Conservation (phyloP, 2,113 vertebrate genomes). For the Gadus macrocephalus region DNA sequence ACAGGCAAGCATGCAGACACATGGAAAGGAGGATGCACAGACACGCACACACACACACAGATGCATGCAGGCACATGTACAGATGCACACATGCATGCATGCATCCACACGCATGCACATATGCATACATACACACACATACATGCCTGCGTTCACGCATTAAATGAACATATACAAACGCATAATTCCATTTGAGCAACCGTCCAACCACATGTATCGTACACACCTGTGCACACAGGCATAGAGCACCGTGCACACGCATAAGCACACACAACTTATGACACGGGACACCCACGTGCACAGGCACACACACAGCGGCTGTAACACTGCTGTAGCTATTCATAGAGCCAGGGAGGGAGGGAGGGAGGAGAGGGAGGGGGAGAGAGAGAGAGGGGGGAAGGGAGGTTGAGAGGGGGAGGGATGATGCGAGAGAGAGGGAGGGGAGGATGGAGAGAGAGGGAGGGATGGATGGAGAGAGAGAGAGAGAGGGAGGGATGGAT, state of each 20-base stretch:
- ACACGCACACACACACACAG: neutral
- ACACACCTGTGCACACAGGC: neutral
- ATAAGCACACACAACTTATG: neutral
- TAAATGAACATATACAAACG: neutral
- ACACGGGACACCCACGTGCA: neutral
- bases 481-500: neutral
- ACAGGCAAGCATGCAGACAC: neutral
- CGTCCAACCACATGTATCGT: neutral
- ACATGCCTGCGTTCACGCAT: neutral
- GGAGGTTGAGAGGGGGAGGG: conserved; percentile 4
- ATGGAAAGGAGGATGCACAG: neutral
- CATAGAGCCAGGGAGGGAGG: conserved; percentile 41
- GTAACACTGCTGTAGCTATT: conserved; percentile 25
- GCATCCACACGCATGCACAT: neutral
- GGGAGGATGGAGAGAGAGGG: neutral
- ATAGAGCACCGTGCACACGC: neutral
- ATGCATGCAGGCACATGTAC: neutral
- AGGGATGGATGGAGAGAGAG: neutral
- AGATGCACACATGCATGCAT: no score
- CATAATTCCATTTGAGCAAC: no score
- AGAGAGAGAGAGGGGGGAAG: neutral
- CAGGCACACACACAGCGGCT: conserved; percentile 18
- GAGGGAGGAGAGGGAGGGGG: conserved; percentile 14
- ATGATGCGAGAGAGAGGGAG: neutral
- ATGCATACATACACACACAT: neutral